Evolutionary conservation across 2,797 vertebrate genomes (phyloP).

Genomic region (Urosaurus nigricauda): DNA sequence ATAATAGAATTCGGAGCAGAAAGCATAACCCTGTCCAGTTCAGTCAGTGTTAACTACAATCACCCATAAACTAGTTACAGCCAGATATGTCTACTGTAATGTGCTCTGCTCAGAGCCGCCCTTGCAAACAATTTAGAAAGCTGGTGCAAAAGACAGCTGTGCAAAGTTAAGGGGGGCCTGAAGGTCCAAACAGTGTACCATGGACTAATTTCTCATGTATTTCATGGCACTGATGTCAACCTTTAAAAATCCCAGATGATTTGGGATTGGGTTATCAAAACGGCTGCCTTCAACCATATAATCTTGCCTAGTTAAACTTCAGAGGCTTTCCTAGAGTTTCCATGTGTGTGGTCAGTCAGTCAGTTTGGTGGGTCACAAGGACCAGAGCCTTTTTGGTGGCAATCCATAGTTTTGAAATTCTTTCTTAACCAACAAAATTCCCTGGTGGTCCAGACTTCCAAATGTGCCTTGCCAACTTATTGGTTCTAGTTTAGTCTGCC

Average conservation of each 20-base stretch:
- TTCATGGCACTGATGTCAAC: too few relatives aligned
- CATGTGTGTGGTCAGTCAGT: neutral
- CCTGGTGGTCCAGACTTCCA: neutral
- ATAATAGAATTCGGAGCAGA: neutral
- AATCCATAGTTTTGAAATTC: neutral
- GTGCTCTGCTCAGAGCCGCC: neutral
- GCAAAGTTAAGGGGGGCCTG: neutral
- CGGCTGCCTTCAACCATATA: neutral
- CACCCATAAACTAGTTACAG: neutral
- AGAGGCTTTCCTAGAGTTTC: neutral
- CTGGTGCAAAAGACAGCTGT: neutral
- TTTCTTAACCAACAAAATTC: neutral
- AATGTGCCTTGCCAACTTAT: neutral
- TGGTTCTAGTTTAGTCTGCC: neutral
- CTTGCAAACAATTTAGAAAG: neutral
- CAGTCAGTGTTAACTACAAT: neutral
- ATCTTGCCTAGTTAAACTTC: neutral
- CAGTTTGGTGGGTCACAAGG: neutral
- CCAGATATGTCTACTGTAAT: neutral
- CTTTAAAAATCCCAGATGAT: too few relatives aligned
- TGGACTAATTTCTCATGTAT: neutral
- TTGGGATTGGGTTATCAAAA: neutral
- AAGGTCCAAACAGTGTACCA: neutral
- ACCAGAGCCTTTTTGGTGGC: neutral
- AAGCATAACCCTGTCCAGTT: neutral